These are phyloP conservation scores for Dryocosmus kuriphilus DNA, from an alignment of 2,888 invertebrate genomes.

Conservation along the genomic window DNA sequence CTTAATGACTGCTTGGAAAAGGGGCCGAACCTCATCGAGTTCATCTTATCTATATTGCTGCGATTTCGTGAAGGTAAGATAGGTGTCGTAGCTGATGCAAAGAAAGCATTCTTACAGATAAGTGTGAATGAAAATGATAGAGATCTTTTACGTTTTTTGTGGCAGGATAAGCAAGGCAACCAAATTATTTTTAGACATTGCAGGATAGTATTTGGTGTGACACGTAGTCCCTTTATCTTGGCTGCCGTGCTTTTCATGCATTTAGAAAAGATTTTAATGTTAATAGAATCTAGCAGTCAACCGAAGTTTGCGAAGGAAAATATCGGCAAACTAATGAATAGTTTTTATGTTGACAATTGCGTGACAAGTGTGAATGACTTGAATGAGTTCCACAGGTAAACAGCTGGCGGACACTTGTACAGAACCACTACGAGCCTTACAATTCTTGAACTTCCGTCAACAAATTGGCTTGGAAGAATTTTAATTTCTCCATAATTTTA, in stretches of 20 bases:
- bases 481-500: background rate
- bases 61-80: constrained; percentile 48
- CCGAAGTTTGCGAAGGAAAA: background rate
- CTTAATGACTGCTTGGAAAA: constrained; percentile 60
- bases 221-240: constrained; percentile 57
- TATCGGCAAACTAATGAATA: constrained; percentile 6
- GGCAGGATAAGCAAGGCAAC: no score
- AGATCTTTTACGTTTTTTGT: no score
- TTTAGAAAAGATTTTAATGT: constrained; percentile 43
- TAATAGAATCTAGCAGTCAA: background rate
- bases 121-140: no score
- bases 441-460: background rate
- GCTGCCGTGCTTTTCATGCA: constrained; percentile 57
- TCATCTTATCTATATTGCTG: constrained; percentile 51
- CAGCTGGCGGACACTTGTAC: no score
- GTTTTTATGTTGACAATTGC: no score
- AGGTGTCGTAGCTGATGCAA: no score
- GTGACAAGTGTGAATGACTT: no score
- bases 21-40: constrained; percentile 54
- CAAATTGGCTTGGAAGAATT: constrained; percentile 19
- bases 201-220: constrained; percentile 59
- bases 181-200: constrained; percentile 49
- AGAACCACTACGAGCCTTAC: background rate
- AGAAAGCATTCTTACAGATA: no score
- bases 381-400: no score